Evolutionary conservation across 2,113 vertebrate genomes (phyloP).

Genomic region (Genyomyrus donnyi): DNA sequence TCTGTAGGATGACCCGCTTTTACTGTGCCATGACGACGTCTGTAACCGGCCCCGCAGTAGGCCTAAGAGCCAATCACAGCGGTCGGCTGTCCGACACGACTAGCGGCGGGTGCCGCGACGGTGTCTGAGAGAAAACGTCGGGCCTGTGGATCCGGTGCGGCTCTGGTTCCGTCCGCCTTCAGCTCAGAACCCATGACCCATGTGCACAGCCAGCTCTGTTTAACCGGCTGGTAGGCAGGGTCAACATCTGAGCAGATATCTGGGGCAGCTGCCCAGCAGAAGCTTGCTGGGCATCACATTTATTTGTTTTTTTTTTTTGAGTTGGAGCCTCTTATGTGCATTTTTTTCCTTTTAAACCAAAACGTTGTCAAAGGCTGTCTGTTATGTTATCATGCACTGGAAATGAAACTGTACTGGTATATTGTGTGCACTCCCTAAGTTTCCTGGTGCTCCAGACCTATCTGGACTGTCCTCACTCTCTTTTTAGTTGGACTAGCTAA

Average conservation of each 20-base stretch:
- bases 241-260: neutral
- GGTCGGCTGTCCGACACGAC: neutral
- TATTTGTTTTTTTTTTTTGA: neutral
- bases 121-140: neutral
- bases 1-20: neutral
- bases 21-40: neutral
- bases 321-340: slow-evolving; percentile 31
- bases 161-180: neutral
- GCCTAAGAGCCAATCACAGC: neutral
- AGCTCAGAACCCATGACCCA: neutral
- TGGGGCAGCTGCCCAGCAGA: neutral
- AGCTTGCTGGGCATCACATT: neutral
- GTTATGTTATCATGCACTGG: slow-evolving; percentile 69
- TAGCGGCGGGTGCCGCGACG: neutral
- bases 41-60: neutral
- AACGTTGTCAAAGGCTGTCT: slow-evolving; percentile 13
- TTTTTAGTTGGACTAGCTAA: slow-evolving; percentile 33
- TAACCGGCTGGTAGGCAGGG: neutral
- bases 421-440: slow-evolving; percentile 33
- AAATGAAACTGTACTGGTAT: slow-evolving; percentile 60
- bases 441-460: slow-evolving; percentile 37
- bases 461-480: slow-evolving; percentile 49
- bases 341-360: slow-evolving; percentile 39
- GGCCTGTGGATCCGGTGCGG: neutral
- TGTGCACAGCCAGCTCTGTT: slow-evolving; percentile 9